Conservation (phyloP, 2,113 vertebrate genomes). For the Oophaga pumilio region DNA sequence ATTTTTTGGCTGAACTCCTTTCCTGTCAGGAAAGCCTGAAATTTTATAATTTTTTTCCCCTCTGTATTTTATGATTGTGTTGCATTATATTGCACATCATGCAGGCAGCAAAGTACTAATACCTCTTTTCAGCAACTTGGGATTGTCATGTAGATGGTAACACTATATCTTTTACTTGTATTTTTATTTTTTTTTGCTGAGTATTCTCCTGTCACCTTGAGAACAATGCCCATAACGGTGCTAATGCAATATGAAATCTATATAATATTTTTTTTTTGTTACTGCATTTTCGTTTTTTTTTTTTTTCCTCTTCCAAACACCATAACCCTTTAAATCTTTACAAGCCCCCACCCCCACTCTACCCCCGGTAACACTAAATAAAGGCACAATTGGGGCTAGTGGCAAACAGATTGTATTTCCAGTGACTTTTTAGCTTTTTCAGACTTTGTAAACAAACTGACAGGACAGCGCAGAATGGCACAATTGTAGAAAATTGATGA, state of each 20-base stretch:
- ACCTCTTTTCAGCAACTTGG: slow-evolving; percentile 4
- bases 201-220: background rate
- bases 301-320: slow-evolving; percentile 15
- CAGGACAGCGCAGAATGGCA: slow-evolving; percentile 22
- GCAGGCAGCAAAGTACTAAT: background rate
- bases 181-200: background rate
- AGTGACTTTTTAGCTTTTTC: slow-evolving; percentile 20
- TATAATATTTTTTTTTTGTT: no score
- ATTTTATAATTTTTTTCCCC: background rate
- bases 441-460: slow-evolving; percentile 16
- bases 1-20: background rate
- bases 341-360: background rate
- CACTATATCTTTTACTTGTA: background rate
- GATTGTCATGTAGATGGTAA: background rate
- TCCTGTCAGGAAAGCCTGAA: slow-evolving; percentile 10
- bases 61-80: background rate
- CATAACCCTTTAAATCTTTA: background rate
- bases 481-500: background rate
- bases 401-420: slow-evolving; percentile 47
- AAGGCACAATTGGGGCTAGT: slow-evolving; percentile 49
- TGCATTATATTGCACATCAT: slow-evolving; percentile 25
- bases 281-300: background rate
- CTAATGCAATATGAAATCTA: background rate
- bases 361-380: slow-evolving; percentile 32
- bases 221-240: slow-evolving; percentile 22